Base-by-base conservation (phyloP, 2,113 vertebrate species). In the Phyllostomus discolor region DNA sequence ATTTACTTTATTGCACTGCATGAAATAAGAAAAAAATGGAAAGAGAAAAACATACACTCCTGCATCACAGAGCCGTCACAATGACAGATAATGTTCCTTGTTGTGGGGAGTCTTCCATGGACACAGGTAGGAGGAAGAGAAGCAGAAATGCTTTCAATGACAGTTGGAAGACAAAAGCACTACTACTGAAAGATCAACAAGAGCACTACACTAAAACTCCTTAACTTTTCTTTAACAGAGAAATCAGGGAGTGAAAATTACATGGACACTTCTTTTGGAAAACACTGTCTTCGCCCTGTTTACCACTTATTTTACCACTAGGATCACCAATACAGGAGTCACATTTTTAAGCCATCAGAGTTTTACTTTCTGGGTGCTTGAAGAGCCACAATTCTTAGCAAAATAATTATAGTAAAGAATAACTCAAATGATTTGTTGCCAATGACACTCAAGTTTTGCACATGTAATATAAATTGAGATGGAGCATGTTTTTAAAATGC, bases 401-500 rank as follows among this genome's bases (percentile, higher is more conserved):
- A 93, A 67, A 43, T 10, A 79, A 75, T 90, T 94, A 95, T 17
- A 52, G 31, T 94, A 91, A 97, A 88, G 62, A 96, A 91, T 72
- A 69, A 86, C 10, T 96, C 33, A 78, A 95, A 91, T 88, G n/a
- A 90, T 73, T 90, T 62, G 24, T 26, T 72, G 28, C 50, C 17
- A 43, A 79, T 50, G 38, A 33, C 19, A 72, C 50, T 54, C 33
- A 0, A 85, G 41, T 83, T 96, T 89, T 95, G 59, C 48, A 88
- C 57, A 89, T 14, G 20, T 91, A 28, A 79, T 79, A 80, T 78
- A 67, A 73, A 84, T 8, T 69, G 33, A 84, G n/a, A 54, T 31
- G 70, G 19, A 87, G 14, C 31, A 50, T 59, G 12, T 43, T 94
- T 89, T 93, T 33, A 97, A 93, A 95, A 83, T 76, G 38, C 17